Evolutionary conservation across 2,113 vertebrate species (phyloP), one percentile per base, ranked within the genome.

Genomic region (Chelonoidis abingdonii): DNA sequence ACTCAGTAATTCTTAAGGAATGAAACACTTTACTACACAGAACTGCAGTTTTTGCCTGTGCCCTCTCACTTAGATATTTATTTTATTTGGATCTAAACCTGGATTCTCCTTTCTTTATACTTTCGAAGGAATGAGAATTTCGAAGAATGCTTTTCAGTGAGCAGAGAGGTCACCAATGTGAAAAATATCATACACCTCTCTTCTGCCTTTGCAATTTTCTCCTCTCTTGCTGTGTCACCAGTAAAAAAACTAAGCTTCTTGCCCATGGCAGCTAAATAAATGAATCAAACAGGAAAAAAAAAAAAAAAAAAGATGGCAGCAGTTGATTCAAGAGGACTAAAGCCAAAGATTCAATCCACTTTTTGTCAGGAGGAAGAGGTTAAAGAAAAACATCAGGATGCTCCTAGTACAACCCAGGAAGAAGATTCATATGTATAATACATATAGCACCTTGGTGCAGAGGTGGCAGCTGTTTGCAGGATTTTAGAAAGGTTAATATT

Each of bases 341-440:
- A 59, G 31, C 29, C 95, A 83, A 31, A 47, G 49, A 35, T 54
- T 14, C 31, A 86, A n/a, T 25, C 54, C 38, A 38, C 82, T 41
- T 89, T 72, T 50, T 35, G 52, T 29, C n/a, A 83, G 24, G 38
- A 95, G 29, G 29, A 54, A 86, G 52, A 85, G 25, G 72, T 89
- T 83, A 88, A 92, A 95, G 41, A 22, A 81, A 75, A 79, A 75
- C 41, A 81, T n/a, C 49, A 27, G 53, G 49, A 35, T 78, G 8
- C 65, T 79, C 83, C 50, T 54, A 88, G 88, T 79, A 3, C 6
- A 69, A 84, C 7, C 2, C 6, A 11, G 81, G 92, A 84, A 38
- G 82, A 90, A 94, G 96, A 80, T 2, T 50, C 86, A 80, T 56
- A 88, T 79, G 79, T 41, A 93, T 95, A 95, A n/a, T 1, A 10